Conservation (phyloP, 2,113 vertebrate genomes). For the Cheirogaleus medius region DNA sequence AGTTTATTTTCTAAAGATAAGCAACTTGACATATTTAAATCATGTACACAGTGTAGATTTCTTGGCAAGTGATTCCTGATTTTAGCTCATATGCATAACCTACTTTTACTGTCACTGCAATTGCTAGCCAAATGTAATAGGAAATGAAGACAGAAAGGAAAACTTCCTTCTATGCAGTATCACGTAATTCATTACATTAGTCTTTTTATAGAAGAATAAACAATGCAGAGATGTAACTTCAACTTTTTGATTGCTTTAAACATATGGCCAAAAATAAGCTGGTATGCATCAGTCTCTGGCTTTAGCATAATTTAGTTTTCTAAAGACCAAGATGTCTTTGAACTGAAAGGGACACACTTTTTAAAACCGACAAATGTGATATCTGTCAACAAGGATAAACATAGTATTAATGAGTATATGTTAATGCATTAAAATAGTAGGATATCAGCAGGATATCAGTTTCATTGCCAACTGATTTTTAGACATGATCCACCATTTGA, state of each 20-base stretch:
- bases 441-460: constrained; percentile 81
- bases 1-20: constrained; percentile 45
- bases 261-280: constrained; percentile 49
- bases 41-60: not conserved
- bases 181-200: constrained; percentile 54
- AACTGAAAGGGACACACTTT: constrained; percentile 66
- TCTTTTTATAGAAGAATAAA: constrained; percentile 60
- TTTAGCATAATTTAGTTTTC: constrained; percentile 71
- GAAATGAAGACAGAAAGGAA: constrained; percentile 58
- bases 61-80: constrained; percentile 31
- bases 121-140: constrained; percentile 56
- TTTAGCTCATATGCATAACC: constrained; percentile 37
- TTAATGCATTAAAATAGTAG: constrained; percentile 78
- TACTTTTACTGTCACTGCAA: constrained; percentile 33
- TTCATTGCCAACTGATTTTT: constrained; percentile 78
- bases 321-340: constrained; percentile 70
- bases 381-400: constrained; percentile 76
- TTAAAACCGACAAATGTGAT: constrained; percentile 68
- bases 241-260: constrained; percentile 57
- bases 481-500: constrained; percentile 80
- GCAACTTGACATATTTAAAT: constrained; percentile 38
- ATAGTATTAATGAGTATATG: constrained; percentile 78
- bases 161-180: not conserved
- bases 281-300: constrained; percentile 42
- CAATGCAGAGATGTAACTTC: constrained; percentile 25